These are phyloP conservation scores for Hucho hucho DNA, from an alignment of 2,113 vertebrate genomes.

Conservation along the genomic window DNA sequence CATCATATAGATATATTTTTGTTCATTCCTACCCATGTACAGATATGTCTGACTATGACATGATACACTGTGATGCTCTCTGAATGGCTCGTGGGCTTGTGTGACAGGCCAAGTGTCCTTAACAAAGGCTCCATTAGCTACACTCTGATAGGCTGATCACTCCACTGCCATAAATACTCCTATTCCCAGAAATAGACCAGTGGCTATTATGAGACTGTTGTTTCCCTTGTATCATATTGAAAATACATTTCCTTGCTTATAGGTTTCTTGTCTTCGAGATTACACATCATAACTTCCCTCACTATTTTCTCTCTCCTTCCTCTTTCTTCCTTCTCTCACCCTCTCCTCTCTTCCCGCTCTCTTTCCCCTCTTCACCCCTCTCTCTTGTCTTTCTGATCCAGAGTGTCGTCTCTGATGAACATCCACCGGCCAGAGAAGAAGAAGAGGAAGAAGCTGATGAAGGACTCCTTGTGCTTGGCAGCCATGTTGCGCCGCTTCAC, in stretches of 20 bases:
- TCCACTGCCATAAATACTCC: constrained; percentile 18
- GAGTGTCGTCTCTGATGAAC: constrained; percentile 81
- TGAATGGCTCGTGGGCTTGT: constrained; percentile 32
- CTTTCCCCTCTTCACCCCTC: not conserved
- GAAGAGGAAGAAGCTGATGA: constrained; percentile 82
- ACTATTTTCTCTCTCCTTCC: not conserved
- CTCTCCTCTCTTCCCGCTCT: not conserved
- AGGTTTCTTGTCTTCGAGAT: not conserved
- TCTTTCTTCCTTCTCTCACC: not conserved
- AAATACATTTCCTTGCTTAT: constrained; percentile 29
- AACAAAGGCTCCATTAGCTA: constrained; percentile 49
- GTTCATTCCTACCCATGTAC: constrained; percentile 9
- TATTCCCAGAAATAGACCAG: constrained; percentile 53
- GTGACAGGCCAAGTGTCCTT: constrained; percentile 41
- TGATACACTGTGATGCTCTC: constrained; percentile 39
- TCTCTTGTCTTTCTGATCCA: constrained; percentile 35
- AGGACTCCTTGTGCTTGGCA: constrained; percentile 81
- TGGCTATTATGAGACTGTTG: constrained; percentile 14
- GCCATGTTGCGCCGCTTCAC: constrained; percentile 87
- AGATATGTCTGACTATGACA: constrained; percentile 28
- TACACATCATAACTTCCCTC: not conserved
- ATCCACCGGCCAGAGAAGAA: constrained; percentile 85
- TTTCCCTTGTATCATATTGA: constrained; percentile 48
- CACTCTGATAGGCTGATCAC: constrained; percentile 42
- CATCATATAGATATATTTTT: constrained; percentile 23